Percentiles rank a stretch among this genome's conserved stretches.
Conservation (phyloP, 2,113 vertebrate species). For the Macquaria ambigua region DNA sequence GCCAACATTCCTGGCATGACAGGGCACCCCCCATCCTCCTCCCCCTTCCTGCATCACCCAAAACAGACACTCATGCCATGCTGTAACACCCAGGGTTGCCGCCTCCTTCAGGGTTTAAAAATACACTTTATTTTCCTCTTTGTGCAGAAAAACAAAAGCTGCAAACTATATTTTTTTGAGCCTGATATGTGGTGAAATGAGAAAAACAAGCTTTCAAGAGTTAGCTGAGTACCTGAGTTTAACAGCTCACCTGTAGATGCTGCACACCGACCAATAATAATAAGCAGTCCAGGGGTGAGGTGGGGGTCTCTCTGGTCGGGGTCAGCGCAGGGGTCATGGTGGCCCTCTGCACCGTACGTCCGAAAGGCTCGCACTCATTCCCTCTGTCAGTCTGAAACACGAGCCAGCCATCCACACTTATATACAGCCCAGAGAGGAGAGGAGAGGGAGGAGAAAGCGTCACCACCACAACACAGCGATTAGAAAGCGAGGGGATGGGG, state of each 20-base stretch:
- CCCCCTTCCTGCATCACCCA: conserved; percentile 48
- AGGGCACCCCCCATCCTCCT: background rate
- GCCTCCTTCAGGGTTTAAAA: conserved; percentile 45
- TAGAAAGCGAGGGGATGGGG: conserved; percentile 56
- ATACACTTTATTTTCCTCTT: conserved; percentile 28
- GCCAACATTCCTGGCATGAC: conserved; percentile 72
- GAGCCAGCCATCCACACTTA: conserved; percentile 70
- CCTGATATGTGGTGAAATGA: background rate
- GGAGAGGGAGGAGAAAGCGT: conserved; percentile 70
- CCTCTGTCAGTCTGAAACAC: conserved; percentile 68
- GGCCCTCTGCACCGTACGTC: conserved; percentile 42
- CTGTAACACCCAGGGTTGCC: conserved; percentile 24
- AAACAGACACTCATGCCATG: conserved; percentile 41
- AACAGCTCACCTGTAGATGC: conserved; percentile 67
- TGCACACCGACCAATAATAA: conserved; percentile 3
- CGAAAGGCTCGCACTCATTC: conserved; percentile 50
- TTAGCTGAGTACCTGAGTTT: background rate
- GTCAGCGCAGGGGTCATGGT: conserved; percentile 56
- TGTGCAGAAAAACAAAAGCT: conserved; percentile 34
- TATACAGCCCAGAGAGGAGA: conserved; percentile 62
- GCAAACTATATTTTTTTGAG: background rate
- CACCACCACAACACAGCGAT: conserved; percentile 81
- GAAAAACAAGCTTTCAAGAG: background rate
- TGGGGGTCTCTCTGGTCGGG: conserved; percentile 20
- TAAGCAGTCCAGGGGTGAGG: background rate